phyloP scores from a whole-genome alignment of 2,113 vertebrate species.

The Dissostichus mawsoni region DNA sequence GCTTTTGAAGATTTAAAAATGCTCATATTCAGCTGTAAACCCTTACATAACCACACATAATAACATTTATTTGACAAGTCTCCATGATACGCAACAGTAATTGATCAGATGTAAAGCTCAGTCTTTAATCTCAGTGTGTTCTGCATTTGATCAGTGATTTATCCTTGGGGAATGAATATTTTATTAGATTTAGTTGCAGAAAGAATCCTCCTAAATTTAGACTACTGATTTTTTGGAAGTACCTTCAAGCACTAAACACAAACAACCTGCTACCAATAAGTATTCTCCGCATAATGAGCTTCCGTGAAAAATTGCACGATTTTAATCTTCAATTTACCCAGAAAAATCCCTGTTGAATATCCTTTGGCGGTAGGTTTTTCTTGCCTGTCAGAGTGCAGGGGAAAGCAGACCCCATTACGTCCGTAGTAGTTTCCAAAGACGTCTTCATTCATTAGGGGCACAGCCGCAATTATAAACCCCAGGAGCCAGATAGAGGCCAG shows the following conservation, averaged over 20 bases:
- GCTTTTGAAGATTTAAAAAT: not conserved
- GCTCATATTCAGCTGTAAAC: not conserved
- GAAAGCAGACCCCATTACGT: conserved; percentile 90
- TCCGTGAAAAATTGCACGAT: not conserved
- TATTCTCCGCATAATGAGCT: not conserved
- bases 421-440: conserved; percentile 91
- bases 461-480: conserved; percentile 85
- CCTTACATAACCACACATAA: not conserved
- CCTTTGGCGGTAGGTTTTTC: conserved; percentile 85
- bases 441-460: conserved; percentile 86
- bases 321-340: conserved; percentile 81
- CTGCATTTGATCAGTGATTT: not conserved
- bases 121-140: not conserved
- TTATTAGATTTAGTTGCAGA: not conserved
- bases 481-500: conserved; percentile 85
- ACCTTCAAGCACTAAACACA: not conserved
- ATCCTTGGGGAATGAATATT: not conserved
- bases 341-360: conserved; percentile 90
- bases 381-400: conserved; percentile 86
- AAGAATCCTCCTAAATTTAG: not conserved
- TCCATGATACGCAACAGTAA: not conserved
- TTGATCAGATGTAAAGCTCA: not conserved
- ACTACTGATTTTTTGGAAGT: not conserved
- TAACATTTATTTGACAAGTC: not conserved
- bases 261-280: not conserved